These are phyloP conservation scores for Bos taurus DNA, from an alignment of 2,113 vertebrate genomes.

Conservation along the genomic window DNA sequence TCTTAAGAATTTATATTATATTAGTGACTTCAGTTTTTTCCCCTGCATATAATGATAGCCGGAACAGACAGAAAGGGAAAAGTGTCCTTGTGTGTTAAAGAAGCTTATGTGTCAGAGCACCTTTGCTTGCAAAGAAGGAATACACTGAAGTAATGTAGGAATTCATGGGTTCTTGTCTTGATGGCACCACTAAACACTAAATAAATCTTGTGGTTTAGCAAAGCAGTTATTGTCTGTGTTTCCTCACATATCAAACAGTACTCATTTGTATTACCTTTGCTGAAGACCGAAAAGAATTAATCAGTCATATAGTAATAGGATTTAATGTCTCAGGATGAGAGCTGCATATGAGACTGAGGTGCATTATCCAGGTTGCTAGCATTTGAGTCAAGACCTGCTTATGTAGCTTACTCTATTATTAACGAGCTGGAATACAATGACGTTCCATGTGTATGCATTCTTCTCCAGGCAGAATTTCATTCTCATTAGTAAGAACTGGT, in stretches of 20 bases:
- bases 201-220: not conserved
- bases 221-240: not conserved
- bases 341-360: not conserved
- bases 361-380: not conserved
- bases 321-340: not conserved
- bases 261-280: not conserved
- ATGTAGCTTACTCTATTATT: not conserved
- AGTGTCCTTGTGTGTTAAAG: not conserved
- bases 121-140: not conserved
- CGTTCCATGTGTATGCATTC: not conserved
- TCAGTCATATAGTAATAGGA: not conserved
- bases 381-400: not conserved
- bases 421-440: not conserved
- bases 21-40: not conserved
- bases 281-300: not conserved
- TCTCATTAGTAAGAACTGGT: not conserved
- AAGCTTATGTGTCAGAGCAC: not conserved
- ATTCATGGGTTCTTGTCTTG: not conserved
- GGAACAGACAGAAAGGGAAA: not conserved
- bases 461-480: not conserved
- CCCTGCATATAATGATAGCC: not conserved
- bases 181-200: not conserved
- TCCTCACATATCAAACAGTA: not conserved
- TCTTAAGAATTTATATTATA: not conserved
- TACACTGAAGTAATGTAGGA: not conserved